Evolutionary conservation across 2,888 invertebrate species (phyloP).

Genomic region (Lasioglossum morio): DNA sequence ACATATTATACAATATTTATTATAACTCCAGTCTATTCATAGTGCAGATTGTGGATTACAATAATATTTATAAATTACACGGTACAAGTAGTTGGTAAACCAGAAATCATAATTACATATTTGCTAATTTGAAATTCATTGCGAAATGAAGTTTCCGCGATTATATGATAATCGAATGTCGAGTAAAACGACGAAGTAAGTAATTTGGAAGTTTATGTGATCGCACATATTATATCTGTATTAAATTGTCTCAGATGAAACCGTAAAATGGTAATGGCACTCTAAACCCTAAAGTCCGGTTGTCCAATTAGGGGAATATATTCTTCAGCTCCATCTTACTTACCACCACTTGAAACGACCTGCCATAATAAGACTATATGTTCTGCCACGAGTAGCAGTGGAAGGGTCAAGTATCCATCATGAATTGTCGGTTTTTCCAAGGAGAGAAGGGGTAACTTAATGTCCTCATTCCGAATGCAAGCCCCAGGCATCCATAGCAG

Average conservation of each 20-base stretch:
- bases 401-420: conserved; percentile 61
- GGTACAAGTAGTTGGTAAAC: not conserved
- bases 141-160: not conserved
- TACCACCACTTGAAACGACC: conserved; percentile 34
- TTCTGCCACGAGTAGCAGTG: conserved; percentile 11
- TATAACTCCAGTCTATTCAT: not conserved
- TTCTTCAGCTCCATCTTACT: conserved; percentile 30
- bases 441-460: conserved; percentile 49
- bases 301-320: conserved; percentile 30
- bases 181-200: not conserved
- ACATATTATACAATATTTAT: not conserved
- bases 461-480: conserved; percentile 59
- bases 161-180: not conserved
- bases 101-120: not conserved
- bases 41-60: not conserved
- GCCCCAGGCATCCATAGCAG: conserved; percentile 50
- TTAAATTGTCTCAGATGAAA: not conserved
- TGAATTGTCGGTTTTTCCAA: conserved; percentile 46
- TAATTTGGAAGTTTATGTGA: not conserved
- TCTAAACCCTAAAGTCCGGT: conserved; percentile 6
- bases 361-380: conserved; percentile 24
- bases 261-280: not conserved
- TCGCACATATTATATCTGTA: not conserved
- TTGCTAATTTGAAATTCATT: not conserved
- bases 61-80: not conserved